Evolutionary conservation across 2,797 vertebrate species (phyloP), one percentile per base, ranked within the genome.

Genomic region (Chaetodon trifasciatus): DNA sequence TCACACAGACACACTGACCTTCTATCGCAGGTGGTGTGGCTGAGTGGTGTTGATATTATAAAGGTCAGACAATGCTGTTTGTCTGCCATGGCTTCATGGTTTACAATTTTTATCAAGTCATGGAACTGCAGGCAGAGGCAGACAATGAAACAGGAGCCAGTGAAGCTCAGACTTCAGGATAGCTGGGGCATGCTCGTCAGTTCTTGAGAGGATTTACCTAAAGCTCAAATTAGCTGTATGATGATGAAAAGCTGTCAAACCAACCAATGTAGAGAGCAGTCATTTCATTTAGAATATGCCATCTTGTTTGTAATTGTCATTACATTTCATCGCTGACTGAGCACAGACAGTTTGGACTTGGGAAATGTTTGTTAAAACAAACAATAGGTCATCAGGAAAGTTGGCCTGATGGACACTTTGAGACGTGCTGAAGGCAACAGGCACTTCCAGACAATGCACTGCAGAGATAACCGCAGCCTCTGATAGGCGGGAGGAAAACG

Each of bases 371-470:
- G 44, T 55, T 32, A 42, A 80, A 70, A 90, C 12, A 21, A n/a
- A 74, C 90, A 93, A 93, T 89, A 56, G 87, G 76, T 58, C 56
- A 64, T 81, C 52, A 79, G 84, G 76, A 90, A 93, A 89, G 84
- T 81, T 88, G 72, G 60, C 82, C 68, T 73, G 74, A 83, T 49
- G 60, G 71, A 80, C 77, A 65, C 70, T 86, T 83, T 76, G 73
- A 82, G 87, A 88, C 83, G 40, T 72, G 89, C 70, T 78, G 32
- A 47, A 85, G 77, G 74, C 69, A 74, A 79, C 90, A 92, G 75
- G 76, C 87, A 93, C 90, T 95, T 95, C 94, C 94, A 86, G 76
- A 77, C 84, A 87, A 89, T 94, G 92, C 84, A 82, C 79, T 37
- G 76, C 77, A 79, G 88, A 93, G 94, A 95, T 94, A 95, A 95